Evolutionary conservation across 2,113 vertebrate genomes (phyloP).

Genomic region (Perognathus longimembris): DNA sequence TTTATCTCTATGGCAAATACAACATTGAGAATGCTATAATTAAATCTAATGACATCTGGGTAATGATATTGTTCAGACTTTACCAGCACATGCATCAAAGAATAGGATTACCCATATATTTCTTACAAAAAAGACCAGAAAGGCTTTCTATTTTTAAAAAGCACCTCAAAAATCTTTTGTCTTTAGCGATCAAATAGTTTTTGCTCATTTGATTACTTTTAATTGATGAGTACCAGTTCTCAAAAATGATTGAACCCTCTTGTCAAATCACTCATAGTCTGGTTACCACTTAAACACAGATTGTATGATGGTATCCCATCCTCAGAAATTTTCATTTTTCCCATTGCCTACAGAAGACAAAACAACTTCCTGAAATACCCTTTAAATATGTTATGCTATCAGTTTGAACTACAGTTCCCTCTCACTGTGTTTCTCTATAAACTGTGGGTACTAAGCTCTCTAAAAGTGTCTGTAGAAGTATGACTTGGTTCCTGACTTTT

Average conservation of each 20-base stretch:
- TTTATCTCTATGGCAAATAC: background rate
- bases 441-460: background rate
- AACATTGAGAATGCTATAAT: background rate
- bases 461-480: background rate
- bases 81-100: background rate
- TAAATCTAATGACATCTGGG: background rate
- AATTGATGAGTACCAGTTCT: background rate
- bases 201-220: background rate
- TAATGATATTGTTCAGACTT: background rate
- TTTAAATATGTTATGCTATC: background rate
- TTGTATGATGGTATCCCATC: background rate
- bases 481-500: background rate
- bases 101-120: background rate
- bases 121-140: background rate
- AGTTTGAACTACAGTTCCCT: rapidly evolving
- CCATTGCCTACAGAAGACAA: background rate
- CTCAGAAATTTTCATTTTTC: background rate
- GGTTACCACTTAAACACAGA: background rate
- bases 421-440: background rate
- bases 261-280: background rate
- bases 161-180: background rate
- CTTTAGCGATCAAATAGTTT: background rate
- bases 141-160: background rate
- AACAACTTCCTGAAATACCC: background rate
- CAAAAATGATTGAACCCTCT: background rate